Conservation (phyloP, 2,797 vertebrate genomes). For the Gouania willdenowi region DNA sequence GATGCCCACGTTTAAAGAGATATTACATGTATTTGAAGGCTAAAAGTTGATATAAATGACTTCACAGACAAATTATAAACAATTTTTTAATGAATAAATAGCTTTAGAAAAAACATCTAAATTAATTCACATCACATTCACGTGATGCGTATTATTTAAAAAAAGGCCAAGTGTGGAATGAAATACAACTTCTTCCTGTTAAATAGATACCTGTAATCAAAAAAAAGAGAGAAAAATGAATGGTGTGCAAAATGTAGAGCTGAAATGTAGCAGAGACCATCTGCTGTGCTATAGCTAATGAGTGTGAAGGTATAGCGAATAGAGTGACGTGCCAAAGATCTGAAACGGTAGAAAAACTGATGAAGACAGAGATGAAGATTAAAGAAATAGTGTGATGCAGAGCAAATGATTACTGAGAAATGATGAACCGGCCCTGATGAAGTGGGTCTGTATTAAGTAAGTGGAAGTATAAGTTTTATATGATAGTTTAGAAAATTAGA, state of each 20-base stretch:
- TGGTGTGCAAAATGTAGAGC: conserved; percentile 30
- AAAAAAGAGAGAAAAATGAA: background rate
- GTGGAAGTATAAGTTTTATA: conserved; percentile 6
- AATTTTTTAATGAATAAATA: too few species aligned
- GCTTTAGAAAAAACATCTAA: too few species aligned
- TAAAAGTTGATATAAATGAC: too few species aligned
- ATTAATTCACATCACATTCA: too few species aligned
- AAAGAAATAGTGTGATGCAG: conserved; percentile 8
- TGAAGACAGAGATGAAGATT: conserved; percentile 12
- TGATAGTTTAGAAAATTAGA: background rate
- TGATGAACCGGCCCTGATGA: background rate
- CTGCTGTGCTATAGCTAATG: conserved; percentile 41
- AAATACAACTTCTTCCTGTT: too few species aligned
- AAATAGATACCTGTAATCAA: too few species aligned
- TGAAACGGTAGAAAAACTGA: conserved; percentile 19
- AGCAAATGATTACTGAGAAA: conserved; percentile 4
- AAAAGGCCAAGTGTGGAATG: too few species aligned
- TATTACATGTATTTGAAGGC: too few species aligned
- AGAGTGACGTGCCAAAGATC: conserved; percentile 31
- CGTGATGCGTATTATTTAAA: too few species aligned
- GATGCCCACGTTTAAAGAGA: too few species aligned
- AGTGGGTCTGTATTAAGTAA: conserved; percentile 8
- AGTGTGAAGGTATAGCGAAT: conserved; percentile 38
- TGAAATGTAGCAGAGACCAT: conserved; percentile 30
- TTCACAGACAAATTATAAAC: too few species aligned